phyloP scores from a whole-genome alignment of 2,888 invertebrate species.

The Caenorhabditis sp. region DNA sequence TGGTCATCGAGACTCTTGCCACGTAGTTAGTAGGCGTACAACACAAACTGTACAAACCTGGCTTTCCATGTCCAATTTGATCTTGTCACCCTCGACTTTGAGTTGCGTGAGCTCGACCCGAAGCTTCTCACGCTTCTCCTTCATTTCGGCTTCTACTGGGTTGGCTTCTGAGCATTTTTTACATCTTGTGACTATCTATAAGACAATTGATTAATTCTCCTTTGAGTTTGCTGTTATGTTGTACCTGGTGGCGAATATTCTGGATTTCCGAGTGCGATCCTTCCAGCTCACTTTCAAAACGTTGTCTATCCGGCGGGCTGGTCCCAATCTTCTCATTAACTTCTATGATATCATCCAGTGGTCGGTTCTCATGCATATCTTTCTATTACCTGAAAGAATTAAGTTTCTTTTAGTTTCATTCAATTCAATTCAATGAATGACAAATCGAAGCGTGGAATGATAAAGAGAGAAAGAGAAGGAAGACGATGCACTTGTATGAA shows the following conservation, averaged over 20 bases:
- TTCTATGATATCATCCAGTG: conserved; percentile 51
- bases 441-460: conserved; percentile 1
- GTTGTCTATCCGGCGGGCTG: conserved; percentile 55
- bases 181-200: conserved; percentile 40
- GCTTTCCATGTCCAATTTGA: conserved; percentile 31
- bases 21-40: no score
- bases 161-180: conserved; percentile 37
- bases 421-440: no score
- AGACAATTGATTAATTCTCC: no score
- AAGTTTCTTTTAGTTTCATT: no score
- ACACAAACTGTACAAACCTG: conserved; percentile 18
- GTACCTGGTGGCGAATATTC: conserved; percentile 31
- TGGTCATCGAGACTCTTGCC: no score
- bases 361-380: conserved; percentile 56
- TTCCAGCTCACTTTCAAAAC: conserved; percentile 56
- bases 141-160: conserved; percentile 35
- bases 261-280: conserved; percentile 22
- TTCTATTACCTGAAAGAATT: conserved; percentile 44
- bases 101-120: conserved; percentile 25
- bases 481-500: conserved; percentile 46
- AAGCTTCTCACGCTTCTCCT: conserved; percentile 21
- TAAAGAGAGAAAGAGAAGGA: conserved; percentile 8
- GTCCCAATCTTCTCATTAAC: conserved; percentile 42
- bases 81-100: conserved; percentile 37
- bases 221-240: no score